Evolutionary conservation across 2,888 invertebrate species (phyloP), one percentile per base, ranked within the genome.

Genomic region (Philereme transversata): DNA sequence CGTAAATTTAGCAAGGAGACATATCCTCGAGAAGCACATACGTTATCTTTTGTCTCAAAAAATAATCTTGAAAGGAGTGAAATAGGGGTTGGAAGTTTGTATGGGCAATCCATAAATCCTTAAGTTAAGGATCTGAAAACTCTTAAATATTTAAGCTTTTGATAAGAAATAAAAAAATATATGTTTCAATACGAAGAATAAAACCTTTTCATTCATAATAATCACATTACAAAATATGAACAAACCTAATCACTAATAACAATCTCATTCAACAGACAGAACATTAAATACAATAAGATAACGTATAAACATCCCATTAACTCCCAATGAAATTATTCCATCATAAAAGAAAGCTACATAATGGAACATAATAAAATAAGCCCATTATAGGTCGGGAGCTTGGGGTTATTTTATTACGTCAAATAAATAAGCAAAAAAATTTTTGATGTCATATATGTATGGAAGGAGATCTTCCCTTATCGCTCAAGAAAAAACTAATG

Each of bases 251-350:
- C 34, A 36, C 35, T 35, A 11, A 47, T 22, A 46, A 8, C 22
- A 11, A 45, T 22, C 33, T 53, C 36, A 53, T 53, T 50, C 53
- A 48, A 51, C 50, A 41, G 41, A 54, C 47, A 43, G 9, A 10
- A 36, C 7, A 45, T 22, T 4, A 4, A 48, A 45, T 49, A 62
- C 54, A 62, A 62, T 62, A 62, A 47, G 53, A 62, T 51, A 43
- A 43, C 49, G 46, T 54, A 57, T 38, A 53, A 57, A 54, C 36
- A 43, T 4, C 10, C 41, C 43, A 54, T 57, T 57, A 54, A 47
- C 53, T 54, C 49, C 49, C 57, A 56, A 56, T 46, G 64, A 64
- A 53, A 57, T 45, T 58, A 53, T 47, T 51, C 57, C 44, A 60
- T 51, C 51, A 68, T 53, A 57, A 47, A 48, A 56, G 43, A 5